These are phyloP conservation scores for Sparus aurata DNA, from an alignment of 2,797 vertebrate genomes.

Conservation along the genomic window DNA sequence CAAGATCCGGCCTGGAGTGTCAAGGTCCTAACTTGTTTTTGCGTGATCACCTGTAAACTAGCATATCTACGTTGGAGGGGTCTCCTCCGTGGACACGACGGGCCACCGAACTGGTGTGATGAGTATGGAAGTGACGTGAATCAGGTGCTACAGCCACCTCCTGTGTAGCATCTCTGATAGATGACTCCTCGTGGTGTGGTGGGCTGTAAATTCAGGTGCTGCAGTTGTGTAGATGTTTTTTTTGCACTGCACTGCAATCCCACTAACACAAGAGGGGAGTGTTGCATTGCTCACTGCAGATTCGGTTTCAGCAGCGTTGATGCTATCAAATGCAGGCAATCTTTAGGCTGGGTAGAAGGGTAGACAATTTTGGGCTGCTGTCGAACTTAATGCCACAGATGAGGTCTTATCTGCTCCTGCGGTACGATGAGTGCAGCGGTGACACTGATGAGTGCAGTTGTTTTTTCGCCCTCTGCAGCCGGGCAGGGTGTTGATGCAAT, in stretches of 20 bases:
- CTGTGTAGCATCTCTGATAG: neutral
- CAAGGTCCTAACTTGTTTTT: no score
- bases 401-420: neutral
- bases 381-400: neutral
- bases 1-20: no score
- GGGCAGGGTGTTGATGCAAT: constrained; percentile 19
- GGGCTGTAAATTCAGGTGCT: neutral
- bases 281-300: constrained; percentile 52
- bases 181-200: neutral
- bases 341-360: neutral
- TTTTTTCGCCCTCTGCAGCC: constrained; percentile 28
- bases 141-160: no score
- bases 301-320: neutral
- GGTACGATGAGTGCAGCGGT: neutral
- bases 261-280: constrained; percentile 79
- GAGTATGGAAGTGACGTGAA: no score
- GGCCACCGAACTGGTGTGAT: no score
- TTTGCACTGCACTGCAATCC: constrained; percentile 51
- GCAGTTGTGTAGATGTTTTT: neutral
- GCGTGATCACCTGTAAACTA: no score
- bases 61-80: no score
- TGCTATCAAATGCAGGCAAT: neutral
- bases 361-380: neutral
- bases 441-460: constrained; percentile 10
- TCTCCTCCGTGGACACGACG: no score